A percentile compares a stretch with the other conserved stretches of the same genome.
Evolutionary conservation across 2,113 vertebrate genomes (phyloP).

Genomic region (Oxygymnocypris stewartii): DNA sequence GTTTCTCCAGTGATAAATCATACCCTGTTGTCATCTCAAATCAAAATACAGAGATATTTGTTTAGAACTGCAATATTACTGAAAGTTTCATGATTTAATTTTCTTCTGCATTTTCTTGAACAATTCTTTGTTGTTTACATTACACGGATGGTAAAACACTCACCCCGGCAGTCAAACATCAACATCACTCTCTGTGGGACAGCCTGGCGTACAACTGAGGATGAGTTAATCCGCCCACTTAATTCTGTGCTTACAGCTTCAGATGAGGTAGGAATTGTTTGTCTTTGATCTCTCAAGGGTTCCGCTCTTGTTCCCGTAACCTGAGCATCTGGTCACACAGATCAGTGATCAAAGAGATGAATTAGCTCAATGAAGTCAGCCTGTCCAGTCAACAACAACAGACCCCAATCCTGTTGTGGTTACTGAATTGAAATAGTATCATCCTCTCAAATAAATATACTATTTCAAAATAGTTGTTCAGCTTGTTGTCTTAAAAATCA

Average conservation of each 20-base stretch:
- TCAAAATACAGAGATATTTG: neutral
- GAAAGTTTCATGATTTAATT: too few species aligned
- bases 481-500: neutral
- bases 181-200: neutral
- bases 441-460: neutral
- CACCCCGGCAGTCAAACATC: neutral
- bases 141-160: neutral
- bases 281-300: slow-evolving; percentile 39
- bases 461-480: neutral
- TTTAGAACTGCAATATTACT: neutral
- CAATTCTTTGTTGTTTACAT: neutral
- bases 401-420: neutral
- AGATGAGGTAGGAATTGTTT: slow-evolving; percentile 31
- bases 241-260: slow-evolving; percentile 28
- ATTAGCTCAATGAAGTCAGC: too few species aligned
- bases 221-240: slow-evolving; percentile 8
- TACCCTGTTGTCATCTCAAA: neutral
- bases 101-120: too few species aligned
- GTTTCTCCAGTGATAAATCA: neutral
- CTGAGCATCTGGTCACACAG: slow-evolving; percentile 34
- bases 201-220: neutral
- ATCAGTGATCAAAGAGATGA: slow-evolving; percentile 46
- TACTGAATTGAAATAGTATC: neutral
- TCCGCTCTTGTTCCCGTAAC: slow-evolving; percentile 4
- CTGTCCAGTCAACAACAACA: slow-evolving; percentile 27